These are phyloP conservation scores for Arctocebus calabarensis DNA, from an alignment of 2,797 vertebrate species.

Conservation along the genomic window DNA sequence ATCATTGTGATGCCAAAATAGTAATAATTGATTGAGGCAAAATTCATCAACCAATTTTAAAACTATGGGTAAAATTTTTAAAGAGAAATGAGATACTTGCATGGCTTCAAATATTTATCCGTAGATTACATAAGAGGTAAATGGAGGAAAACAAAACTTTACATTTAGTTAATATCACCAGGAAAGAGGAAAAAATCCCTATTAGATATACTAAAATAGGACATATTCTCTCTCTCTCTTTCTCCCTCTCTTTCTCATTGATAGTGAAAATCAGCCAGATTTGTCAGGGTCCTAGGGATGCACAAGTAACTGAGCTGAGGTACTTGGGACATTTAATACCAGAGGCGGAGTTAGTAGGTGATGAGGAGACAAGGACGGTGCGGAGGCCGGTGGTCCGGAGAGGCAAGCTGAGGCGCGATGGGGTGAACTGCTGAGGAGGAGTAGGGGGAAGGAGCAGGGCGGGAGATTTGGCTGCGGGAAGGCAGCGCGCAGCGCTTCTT, in stretches of 20 bases:
- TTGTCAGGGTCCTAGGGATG: background rate
- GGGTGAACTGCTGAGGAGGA: background rate
- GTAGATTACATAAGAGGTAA: too few species aligned
- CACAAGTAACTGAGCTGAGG: background rate
- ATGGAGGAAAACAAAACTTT: too few species aligned
- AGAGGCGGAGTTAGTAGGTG: background rate
- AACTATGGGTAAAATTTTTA: too few species aligned
- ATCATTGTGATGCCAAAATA: too few species aligned
- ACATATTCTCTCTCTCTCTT: too few species aligned
- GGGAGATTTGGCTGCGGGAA: background rate
- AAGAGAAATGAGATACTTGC: too few species aligned
- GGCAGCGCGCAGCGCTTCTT: background rate
- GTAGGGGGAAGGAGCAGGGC: background rate
- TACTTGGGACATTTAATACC: background rate
- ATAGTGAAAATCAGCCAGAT: background rate
- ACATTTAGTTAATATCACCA: too few species aligned
- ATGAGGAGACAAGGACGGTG: background rate
- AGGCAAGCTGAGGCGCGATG: background rate
- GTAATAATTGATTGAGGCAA: too few species aligned
- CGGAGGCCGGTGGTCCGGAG: background rate
- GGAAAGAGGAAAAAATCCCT: too few species aligned
- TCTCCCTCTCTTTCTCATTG: background rate
- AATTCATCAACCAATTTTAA: too few species aligned
- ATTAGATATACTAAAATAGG: too few species aligned
- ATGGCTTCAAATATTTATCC: too few species aligned